phyloP scores from a whole-genome alignment of 2,888 invertebrate genomes.

The Anaspis maculata region DNA sequence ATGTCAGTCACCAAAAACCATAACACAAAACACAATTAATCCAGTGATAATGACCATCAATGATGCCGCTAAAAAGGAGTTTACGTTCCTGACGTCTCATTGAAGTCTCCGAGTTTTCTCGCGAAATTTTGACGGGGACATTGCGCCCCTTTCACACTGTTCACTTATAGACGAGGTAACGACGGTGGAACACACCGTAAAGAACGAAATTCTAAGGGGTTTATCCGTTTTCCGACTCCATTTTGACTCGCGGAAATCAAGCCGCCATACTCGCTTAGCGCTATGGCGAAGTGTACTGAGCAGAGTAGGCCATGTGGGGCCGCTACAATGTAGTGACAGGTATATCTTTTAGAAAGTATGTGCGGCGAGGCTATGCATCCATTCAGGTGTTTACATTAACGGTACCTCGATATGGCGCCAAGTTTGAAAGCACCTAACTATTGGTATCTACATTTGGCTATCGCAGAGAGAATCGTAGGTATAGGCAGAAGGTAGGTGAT shows the following conservation, averaged over 20 bases:
- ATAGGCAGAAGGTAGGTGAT: no score
- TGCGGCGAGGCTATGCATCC: no score
- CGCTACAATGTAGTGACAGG: constrained; percentile 12
- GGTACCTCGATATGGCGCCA: background rate
- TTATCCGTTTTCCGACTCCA: constrained; percentile 14
- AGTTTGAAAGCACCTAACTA: no score
- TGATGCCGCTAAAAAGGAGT: no score
- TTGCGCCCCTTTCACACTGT: no score
- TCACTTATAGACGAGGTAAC: background rate
- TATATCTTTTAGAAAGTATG: constrained; percentile 20
- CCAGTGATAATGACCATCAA: no score
- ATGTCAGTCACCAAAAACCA: no score
- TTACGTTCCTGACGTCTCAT: constrained; percentile 12
- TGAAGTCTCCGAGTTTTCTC: constrained; percentile 12
- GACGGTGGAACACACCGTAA: background rate
- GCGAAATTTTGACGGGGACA: no score
- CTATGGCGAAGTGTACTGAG: constrained; percentile 19
- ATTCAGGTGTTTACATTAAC: background rate
- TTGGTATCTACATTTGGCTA: no score
- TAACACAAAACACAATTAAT: no score
- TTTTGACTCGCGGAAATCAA: constrained; percentile 10
- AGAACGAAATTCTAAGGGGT: background rate
- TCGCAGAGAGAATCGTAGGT: no score
- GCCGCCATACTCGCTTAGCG: constrained; percentile 21
- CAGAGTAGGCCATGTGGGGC: constrained; percentile 19